Conservation (phyloP, 2,888 invertebrate species). For the Polydrusus cervinus region DNA sequence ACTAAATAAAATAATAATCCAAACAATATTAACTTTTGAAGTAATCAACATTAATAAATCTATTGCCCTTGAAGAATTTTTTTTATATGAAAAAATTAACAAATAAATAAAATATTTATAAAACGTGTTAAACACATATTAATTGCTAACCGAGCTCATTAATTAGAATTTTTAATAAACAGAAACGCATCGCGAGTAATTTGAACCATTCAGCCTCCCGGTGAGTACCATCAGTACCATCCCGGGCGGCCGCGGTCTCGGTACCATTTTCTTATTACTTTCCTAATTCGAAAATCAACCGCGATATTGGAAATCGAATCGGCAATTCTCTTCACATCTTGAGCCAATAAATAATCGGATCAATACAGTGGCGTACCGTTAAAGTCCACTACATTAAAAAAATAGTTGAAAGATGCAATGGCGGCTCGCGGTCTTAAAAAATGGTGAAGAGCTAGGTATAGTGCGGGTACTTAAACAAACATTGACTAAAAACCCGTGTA, state of each 20-base stretch:
- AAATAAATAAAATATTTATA: too few relatives aligned
- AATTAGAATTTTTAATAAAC: constrained; percentile 7
- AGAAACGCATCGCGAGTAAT: constrained; percentile 3
- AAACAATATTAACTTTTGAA: too few relatives aligned
- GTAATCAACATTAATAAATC: too few relatives aligned
- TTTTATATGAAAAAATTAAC: too few relatives aligned
- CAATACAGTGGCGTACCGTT: constrained; percentile 34
- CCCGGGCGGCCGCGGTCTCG: neutral
- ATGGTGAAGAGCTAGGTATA: too few relatives aligned
- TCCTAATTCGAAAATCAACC: constrained; percentile 47
- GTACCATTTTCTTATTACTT: constrained; percentile 37
- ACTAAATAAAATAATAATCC: too few relatives aligned
- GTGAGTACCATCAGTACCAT: constrained; percentile 18
- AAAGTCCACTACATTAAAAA: neutral
- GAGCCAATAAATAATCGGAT: constrained; percentile 45
- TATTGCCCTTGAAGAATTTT: too few relatives aligned
- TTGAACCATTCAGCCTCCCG: constrained; percentile 11
- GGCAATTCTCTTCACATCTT: constrained; percentile 48
- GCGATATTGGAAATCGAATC: constrained; percentile 54
- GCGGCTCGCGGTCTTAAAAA: too few relatives aligned
- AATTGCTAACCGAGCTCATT: neutral
- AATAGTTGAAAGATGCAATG: neutral
- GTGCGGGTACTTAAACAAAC: too few relatives aligned
- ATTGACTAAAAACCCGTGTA: too few relatives aligned
- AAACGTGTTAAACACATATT: neutral